These are phyloP conservation scores for Oncorhynchus tshawytscha DNA, from an alignment of 2,113 vertebrate species.

Conservation along the genomic window DNA sequence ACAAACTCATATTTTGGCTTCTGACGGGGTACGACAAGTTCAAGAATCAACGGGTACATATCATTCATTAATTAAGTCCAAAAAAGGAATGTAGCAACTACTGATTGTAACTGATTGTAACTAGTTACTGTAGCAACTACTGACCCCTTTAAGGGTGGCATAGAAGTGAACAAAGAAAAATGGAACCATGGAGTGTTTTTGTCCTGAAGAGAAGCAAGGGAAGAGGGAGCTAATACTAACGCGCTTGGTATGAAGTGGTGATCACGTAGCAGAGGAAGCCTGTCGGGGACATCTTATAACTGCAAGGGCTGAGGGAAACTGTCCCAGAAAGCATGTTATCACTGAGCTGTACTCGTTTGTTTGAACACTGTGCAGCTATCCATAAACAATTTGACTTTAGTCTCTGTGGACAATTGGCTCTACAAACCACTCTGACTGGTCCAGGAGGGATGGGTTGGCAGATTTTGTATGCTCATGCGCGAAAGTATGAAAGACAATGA, in stretches of 20 bases:
- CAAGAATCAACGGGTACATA: too few relatives aligned
- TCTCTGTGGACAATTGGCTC: background rate
- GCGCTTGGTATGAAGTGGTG: background rate
- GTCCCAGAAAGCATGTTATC: background rate
- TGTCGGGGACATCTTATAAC: background rate
- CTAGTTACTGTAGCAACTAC: too few relatives aligned
- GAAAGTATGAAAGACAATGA: too few relatives aligned
- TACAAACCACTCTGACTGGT: background rate
- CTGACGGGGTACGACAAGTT: too few relatives aligned
- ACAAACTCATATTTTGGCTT: too few relatives aligned
- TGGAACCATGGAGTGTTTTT: background rate
- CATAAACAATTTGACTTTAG: background rate
- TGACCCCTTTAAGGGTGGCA: background rate
- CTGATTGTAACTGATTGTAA: too few relatives aligned
- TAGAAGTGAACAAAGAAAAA: background rate
- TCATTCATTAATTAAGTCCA: too few relatives aligned
- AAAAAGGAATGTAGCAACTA: too few relatives aligned
- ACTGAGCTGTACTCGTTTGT: background rate
- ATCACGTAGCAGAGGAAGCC: background rate
- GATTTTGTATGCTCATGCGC: too few relatives aligned
- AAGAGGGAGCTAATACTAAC: background rate
- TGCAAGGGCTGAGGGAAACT: background rate
- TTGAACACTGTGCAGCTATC: conserved; percentile 8
- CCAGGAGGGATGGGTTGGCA: too few relatives aligned
- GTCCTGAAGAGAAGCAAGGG: background rate